These are phyloP conservation scores for Synergus itoensis DNA, from an alignment of 2,888 invertebrate genomes.

Conservation along the genomic window DNA sequence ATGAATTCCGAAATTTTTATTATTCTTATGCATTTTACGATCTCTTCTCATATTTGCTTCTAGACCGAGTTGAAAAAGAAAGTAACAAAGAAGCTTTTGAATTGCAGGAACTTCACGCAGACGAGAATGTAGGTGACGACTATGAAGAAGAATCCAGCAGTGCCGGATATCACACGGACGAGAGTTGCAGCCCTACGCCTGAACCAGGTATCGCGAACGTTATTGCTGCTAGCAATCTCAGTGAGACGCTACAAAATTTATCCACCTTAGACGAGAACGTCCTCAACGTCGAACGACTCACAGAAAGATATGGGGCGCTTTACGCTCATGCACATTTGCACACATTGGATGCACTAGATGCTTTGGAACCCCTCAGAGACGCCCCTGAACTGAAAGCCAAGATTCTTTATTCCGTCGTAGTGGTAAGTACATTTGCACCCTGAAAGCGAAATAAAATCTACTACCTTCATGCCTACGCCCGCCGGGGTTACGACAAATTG, in stretches of 20 bases:
- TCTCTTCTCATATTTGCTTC: background rate
- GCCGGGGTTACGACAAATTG: slow-evolving; percentile 14
- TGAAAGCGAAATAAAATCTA: slow-evolving; percentile 29
- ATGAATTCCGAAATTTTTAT: background rate
- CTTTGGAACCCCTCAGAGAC: slow-evolving; percentile 88
- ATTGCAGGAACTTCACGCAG: slow-evolving; percentile 59
- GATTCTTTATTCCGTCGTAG: slow-evolving; percentile 96
- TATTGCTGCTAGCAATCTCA: background rate
- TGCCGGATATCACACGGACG: slow-evolving; percentile 75
- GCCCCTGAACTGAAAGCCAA: slow-evolving; percentile 95
- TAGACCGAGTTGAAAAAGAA: background rate
- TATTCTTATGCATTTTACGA: background rate
- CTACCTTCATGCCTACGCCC: background rate
- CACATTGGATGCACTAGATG: slow-evolving; percentile 91
- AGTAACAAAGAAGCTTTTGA: slow-evolving; percentile 1
- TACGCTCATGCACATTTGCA: slow-evolving; percentile 92
- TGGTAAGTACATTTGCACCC: slow-evolving; percentile 83
- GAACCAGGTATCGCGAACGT: slow-evolving; percentile 41
- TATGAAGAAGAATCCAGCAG: slow-evolving; percentile 72
- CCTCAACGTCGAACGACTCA: slow-evolving; percentile 77
- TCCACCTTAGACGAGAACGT: slow-evolving; percentile 51
- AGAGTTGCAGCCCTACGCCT: slow-evolving; percentile 73
- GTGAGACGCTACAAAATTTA: slow-evolving; percentile 52
- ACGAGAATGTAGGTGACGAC: slow-evolving; percentile 70
- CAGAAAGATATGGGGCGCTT: slow-evolving; percentile 90